phyloP scores from a whole-genome alignment of 2,888 invertebrate species.

The Seira sanloemensis region DNA sequence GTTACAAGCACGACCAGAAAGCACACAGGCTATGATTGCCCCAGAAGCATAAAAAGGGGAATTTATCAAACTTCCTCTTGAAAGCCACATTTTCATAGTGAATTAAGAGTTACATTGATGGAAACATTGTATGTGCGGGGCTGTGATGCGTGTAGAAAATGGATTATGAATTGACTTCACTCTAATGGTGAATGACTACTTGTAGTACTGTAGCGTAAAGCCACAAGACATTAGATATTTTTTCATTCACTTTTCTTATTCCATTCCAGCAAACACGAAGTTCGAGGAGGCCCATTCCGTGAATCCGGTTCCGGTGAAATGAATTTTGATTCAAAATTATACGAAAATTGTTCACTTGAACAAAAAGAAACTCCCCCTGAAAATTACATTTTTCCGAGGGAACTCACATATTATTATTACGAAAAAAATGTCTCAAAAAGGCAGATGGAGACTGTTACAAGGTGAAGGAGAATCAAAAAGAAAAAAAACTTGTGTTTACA shows the following conservation, averaged over 20 bases:
- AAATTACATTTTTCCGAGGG: neutral
- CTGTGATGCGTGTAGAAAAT: slow-evolving; percentile 13
- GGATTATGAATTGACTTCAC: neutral
- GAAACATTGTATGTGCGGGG: too few species aligned
- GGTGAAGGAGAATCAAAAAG: too few species aligned
- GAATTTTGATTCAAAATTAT: slow-evolving; percentile 31
- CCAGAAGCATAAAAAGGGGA: too few species aligned
- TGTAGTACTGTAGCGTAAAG: neutral
- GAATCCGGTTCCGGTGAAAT: slow-evolving; percentile 64
- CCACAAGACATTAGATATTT: neutral
- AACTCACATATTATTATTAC: too few species aligned
- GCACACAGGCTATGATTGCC: too few species aligned
- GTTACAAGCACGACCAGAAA: too few species aligned
- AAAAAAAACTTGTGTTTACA: neutral
- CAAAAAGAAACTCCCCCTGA: neutral
- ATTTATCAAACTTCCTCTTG: too few species aligned
- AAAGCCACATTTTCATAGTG: neutral
- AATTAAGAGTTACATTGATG: neutral
- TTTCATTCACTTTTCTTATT: slow-evolving; percentile 21
- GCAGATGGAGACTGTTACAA: too few species aligned
- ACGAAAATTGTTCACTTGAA: slow-evolving; percentile 3
- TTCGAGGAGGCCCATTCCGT: slow-evolving; percentile 58
- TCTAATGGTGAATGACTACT: neutral
- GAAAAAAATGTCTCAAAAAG: neutral
- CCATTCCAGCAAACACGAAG: slow-evolving; percentile 48